Conservation (phyloP, 2,113 vertebrate genomes). For the Oncorhynchus gorbuscha region DNA sequence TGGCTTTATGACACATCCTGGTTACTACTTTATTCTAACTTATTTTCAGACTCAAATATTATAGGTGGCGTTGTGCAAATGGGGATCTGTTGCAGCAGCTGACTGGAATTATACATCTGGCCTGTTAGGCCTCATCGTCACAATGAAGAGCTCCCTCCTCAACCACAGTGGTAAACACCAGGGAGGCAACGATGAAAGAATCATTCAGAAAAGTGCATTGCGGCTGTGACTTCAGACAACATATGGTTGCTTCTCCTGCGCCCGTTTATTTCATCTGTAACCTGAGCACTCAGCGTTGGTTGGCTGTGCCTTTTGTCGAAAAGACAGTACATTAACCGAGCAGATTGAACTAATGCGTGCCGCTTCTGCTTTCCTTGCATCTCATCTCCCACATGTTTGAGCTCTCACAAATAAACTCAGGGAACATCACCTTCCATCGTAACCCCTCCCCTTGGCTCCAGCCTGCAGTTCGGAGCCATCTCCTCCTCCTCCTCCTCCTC, state of each 20-base stretch:
- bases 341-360: slow-evolving; percentile 18
- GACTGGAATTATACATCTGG: too few species aligned
- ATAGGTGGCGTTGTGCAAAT: slow-evolving; percentile 5
- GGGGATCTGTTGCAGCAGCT: too few species aligned
- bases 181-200: slow-evolving; percentile 3
- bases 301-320: slow-evolving; percentile 12
- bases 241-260: slow-evolving; percentile 10
- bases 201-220: slow-evolving; percentile 21
- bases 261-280: slow-evolving; percentile 22
- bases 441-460: neutral
- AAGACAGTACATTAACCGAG: slow-evolving; percentile 8
- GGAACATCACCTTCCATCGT: neutral
- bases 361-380: slow-evolving; percentile 14
- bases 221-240: slow-evolving; percentile 2
- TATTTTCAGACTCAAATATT: slow-evolving; percentile 11
- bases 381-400: neutral
- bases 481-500: neutral
- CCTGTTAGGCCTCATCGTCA: too few species aligned
- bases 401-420: too few species aligned
- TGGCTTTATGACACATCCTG: neutral
- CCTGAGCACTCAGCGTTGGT: slow-evolving; percentile 14
- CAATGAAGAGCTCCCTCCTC: slow-evolving; percentile 20
- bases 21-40: neutral
- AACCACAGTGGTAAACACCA: slow-evolving; percentile 22
- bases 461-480: neutral